phyloP scores from a whole-genome alignment of 2,113 vertebrate species.

The Nyctereutes procyonoides region DNA sequence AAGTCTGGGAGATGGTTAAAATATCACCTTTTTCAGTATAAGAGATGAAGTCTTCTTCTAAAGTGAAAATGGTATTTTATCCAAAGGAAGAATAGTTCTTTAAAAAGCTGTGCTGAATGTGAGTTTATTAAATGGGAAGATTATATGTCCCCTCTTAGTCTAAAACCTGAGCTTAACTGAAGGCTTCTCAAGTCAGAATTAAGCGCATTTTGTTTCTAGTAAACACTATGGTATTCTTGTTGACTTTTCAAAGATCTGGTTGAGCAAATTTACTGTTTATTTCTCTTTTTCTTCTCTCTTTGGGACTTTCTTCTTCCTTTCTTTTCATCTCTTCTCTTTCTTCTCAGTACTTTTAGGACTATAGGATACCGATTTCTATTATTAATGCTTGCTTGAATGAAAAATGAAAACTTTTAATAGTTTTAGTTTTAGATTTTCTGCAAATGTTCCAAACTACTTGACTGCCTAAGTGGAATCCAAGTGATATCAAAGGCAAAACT shows the following conservation, averaged over 20 bases:
- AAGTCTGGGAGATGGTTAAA: neutral
- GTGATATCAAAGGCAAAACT: slow-evolving; percentile 11
- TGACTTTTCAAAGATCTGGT: slow-evolving; percentile 54
- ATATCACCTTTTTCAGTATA: neutral
- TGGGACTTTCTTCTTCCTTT: neutral
- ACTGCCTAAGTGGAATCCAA: neutral
- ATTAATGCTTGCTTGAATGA: slow-evolving; percentile 47
- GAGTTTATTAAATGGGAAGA: slow-evolving; percentile 74
- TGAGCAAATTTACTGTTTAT: neutral
- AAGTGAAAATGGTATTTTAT: neutral
- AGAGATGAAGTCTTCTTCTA: neutral
- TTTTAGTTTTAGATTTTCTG: neutral
- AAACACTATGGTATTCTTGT: slow-evolving; percentile 57
- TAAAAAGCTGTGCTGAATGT: slow-evolving; percentile 69
- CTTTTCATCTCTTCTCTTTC: neutral
- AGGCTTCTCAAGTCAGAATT: slow-evolving; percentile 65
- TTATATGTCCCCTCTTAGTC: slow-evolving; percentile 61
- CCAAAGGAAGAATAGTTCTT: neutral
- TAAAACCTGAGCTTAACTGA: slow-evolving; percentile 77
- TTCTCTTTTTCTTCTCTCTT: neutral
- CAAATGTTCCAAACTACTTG: neutral
- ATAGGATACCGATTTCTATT: neutral
- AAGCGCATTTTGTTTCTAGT: slow-evolving; percentile 72
- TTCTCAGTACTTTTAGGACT: neutral
- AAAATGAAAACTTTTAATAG: slow-evolving; percentile 5